phyloP scores from a whole-genome alignment of 2,113 vertebrate genomes.

The Poeciliopsis retropinna region DNA sequence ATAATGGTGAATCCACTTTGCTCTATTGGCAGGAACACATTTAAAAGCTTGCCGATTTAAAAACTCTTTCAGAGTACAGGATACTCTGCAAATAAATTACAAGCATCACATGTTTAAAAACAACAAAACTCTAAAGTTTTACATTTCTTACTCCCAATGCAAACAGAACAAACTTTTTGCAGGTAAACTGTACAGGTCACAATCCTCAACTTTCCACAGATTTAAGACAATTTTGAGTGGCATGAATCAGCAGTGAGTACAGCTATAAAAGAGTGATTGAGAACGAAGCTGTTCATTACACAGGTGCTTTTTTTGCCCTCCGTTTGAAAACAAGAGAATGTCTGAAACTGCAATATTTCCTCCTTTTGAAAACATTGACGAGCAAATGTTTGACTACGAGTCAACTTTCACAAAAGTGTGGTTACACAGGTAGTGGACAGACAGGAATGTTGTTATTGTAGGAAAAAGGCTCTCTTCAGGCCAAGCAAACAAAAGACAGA shows the following conservation, averaged over 20 bases:
- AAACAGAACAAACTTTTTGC: slow-evolving; percentile 36
- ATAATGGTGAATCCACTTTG: slow-evolving; percentile 12
- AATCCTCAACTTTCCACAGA: slow-evolving; percentile 51
- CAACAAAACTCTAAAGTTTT: slow-evolving; percentile 67
- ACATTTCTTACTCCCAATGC: slow-evolving; percentile 53
- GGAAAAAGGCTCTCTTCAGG: slow-evolving; percentile 66
- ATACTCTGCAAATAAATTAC: slow-evolving; percentile 74
- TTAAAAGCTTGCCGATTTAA: slow-evolving; percentile 39
- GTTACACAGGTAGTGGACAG: slow-evolving; percentile 70
- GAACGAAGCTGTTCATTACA: slow-evolving; percentile 39
- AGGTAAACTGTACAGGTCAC: slow-evolving; percentile 62
- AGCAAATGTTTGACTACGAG: slow-evolving; percentile 49
- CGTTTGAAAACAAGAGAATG: slow-evolving; percentile 34
- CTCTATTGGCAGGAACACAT: slow-evolving; percentile 47
- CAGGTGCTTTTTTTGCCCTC: background rate
- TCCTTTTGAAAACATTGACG: slow-evolving; percentile 32
- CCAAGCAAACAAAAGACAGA: slow-evolving; percentile 77
- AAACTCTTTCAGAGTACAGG: slow-evolving; percentile 31
- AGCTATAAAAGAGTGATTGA: slow-evolving; percentile 63
- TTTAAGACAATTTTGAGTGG: slow-evolving; percentile 56
- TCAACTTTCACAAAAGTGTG: slow-evolving; percentile 67
- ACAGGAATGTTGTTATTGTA: slow-evolving; percentile 81
- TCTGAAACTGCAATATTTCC: slow-evolving; percentile 21
- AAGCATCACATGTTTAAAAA: slow-evolving; percentile 65
- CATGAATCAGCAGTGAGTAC: slow-evolving; percentile 56